Base-by-base conservation (phyloP, 2,888 invertebrate genomes). In the Heteromurus nitidus region DNA sequence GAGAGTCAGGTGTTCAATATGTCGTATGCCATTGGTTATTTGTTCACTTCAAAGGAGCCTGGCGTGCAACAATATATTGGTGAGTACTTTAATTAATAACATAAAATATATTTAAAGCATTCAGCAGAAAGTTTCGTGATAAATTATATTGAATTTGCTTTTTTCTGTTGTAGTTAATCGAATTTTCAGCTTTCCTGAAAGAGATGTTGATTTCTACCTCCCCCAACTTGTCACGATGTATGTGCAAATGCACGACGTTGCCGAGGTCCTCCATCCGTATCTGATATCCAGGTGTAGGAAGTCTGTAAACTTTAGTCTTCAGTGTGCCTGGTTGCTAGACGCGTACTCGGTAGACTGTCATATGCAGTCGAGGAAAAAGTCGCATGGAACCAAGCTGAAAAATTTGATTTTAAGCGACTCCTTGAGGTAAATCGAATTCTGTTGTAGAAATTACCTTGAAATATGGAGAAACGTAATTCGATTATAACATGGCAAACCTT, bases 171-270 rank as follows among this genome's bases (percentile, higher is more conserved):
- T 60, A 93, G 93, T 97, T 85, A 99, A 99, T 91, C 95, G 97
- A 90, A 93, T 99, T 91, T 99, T 99, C 90, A 96, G 95, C 90
- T 99, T 99, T 90, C 93, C 94, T 31, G 93, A 95, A 89, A 92
- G 92, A 85, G 97, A 98, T 87, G 97, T 99, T 85, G 98, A 99
- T 91, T 96, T 98, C 90, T 99, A 98, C 91, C 92, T 99, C 89
- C 99, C 99, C 64, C 99, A 99, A 90, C 91, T 99, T 88, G 95
- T 99, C 88, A 96, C 96, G 88, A 97, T 99, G 96, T 99, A 98
- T 90, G 95, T 99, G 90, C 97, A 98, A 91, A 96, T 98, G 93
- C 95, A 95, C 88, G 98, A 98, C 89, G 94, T 98, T 87, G 98
- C 99, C 74, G 98, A 99, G 91, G 96, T 95, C 86, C 91, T 95